Evolutionary conservation across 2,888 invertebrate species (phyloP).

Genomic region (Bombylius major): DNA sequence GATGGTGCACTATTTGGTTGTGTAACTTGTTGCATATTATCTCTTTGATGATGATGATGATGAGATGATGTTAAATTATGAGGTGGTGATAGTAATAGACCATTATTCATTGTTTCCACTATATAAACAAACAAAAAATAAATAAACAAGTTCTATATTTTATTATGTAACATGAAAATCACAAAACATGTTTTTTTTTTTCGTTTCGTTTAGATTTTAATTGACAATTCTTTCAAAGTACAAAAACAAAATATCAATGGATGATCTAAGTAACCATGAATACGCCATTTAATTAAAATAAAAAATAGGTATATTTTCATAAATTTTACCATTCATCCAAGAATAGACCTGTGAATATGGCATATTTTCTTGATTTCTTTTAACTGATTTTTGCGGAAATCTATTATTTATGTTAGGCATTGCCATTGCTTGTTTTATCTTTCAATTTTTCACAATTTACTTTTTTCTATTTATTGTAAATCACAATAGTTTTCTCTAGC

Average conservation of each 20-base stretch:
- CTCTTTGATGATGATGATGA: conserved; percentile 36
- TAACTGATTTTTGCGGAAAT: conserved; percentile 59
- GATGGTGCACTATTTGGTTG: conserved; percentile 74
- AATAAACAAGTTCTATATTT: too few relatives aligned
- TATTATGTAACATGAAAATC: too few relatives aligned
- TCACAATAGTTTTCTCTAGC: too few relatives aligned
- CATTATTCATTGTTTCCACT: conserved; percentile 53
- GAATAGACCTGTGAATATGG: conserved; percentile 69
- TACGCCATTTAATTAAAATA: too few relatives aligned
- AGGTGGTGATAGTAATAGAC: conserved; percentile 60
- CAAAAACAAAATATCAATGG: too few relatives aligned
- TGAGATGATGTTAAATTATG: conserved; percentile 45
- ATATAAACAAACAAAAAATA: conserved; percentile 12
- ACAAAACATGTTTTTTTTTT: too few relatives aligned
- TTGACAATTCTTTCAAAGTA: too few relatives aligned
- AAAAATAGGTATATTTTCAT: background rate
- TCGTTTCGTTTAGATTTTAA: too few relatives aligned
- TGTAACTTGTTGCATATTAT: conserved; percentile 43
- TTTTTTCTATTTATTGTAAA: background rate
- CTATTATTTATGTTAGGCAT: conserved; percentile 70
- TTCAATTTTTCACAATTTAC: background rate
- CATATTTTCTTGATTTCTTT: conserved; percentile 65
- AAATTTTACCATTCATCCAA: conserved; percentile 73
- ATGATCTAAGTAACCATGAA: too few relatives aligned
- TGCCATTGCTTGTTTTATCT: conserved; percentile 23